Percentiles rank a stretch among this genome's conserved stretches.
These are phyloP conservation scores for Corythornis madagascariensis DNA, from an alignment of 2,113 vertebrate genomes.

Conservation along the genomic window DNA sequence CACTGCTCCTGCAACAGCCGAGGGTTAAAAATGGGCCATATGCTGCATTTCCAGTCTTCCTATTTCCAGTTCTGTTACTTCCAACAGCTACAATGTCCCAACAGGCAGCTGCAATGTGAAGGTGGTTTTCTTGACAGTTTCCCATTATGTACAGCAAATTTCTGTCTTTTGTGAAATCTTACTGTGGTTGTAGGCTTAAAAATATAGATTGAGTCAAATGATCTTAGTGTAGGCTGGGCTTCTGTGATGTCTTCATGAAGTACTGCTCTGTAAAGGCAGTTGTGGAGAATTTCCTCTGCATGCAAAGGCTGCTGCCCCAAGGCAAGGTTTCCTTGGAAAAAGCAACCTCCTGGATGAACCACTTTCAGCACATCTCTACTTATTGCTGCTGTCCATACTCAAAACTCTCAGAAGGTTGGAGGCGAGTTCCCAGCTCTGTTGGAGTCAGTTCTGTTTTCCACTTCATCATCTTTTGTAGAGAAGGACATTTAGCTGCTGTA, in stretches of 20 bases:
- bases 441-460: not conserved
- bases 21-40: not conserved
- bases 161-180: not conserved
- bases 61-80: not conserved
- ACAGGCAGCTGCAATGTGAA: not conserved
- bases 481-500: not conserved
- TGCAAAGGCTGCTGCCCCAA: too few species aligned
- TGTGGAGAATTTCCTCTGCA: not conserved
- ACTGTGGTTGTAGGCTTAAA: not conserved
- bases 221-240: not conserved
- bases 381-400: fast-evolving
- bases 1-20: not conserved
- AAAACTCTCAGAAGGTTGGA: not conserved
- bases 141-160: not conserved
- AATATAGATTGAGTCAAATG: not conserved
- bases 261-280: fast-evolving
- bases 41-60: not conserved
- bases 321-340: not conserved
- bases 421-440: not conserved
- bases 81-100: fast-evolving
- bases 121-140: not conserved
- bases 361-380: fast-evolving
- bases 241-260: fast-evolving
- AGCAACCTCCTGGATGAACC: fast-evolving
- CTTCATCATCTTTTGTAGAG: not conserved